Base-by-base conservation (phyloP, 2,888 invertebrate species). In the Chrysina gloriosa region DNA sequence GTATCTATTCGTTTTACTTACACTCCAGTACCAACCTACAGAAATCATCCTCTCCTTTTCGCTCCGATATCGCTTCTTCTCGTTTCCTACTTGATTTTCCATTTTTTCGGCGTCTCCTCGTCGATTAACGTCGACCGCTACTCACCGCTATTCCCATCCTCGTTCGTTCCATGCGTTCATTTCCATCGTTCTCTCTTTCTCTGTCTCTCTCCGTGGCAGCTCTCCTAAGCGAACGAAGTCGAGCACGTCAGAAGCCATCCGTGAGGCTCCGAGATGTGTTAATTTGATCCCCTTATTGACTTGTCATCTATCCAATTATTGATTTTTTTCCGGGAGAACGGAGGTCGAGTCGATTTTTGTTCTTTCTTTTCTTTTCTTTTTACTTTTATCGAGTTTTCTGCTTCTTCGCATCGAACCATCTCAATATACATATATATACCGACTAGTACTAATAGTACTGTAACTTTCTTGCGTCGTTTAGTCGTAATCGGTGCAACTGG, bases 301-400 rank as follows among this genome's bases (percentile, higher is more conserved):
- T 66, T 66, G 66, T 66, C 66, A 66, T 66, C 66, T 66, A 58
- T 56, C 47, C 66, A 66, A 66, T 66, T 66, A 66, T 66, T 66
- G 66, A 66, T 66, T 66, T 66, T 56, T 56, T 66, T 66, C 23
- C 42, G n/a, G n/a, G n/a, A n/a, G n/a, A n/a, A n/a, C 42, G 7
- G 14, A 14, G 42, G 14, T 7, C 42, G 42, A 21, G 19, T 4
- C 16, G 31, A 31, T 29, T 31, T 52, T 6, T 31, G 52, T 16
- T 52, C 31, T 2, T 36, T 47, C 63, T 36, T 39, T 9, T 16
- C 39, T 65, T 52, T 65, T 52, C 16, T 52, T 7, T 0, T 52
- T 31, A 31, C 31, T 31, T 45, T n/a, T n/a, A 9, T 36, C n/a
- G 0, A 0, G 14, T 36, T 36, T 36, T n/a, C n/a, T n/a, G n/a